Conservation (phyloP, 2,888 invertebrate species). For the Phyllotreta striolata region DNA sequence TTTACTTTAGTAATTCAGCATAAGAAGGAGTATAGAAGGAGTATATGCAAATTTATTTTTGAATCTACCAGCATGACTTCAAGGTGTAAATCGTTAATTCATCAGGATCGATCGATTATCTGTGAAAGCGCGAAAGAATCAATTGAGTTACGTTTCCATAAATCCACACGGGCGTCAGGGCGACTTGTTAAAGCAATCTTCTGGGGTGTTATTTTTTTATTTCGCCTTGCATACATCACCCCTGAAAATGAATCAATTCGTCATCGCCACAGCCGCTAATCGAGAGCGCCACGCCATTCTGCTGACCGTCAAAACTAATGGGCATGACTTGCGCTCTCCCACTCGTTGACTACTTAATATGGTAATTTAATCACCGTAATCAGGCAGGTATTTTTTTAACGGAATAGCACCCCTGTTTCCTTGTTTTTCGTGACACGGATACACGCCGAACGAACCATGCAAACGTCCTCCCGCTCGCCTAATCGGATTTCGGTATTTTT, state of each 20-base stretch:
- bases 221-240: neutral
- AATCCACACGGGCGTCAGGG: too few species aligned
- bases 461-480: constrained; percentile 9
- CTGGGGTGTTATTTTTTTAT: too few species aligned
- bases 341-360: constrained; percentile 24
- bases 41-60: too few species aligned
- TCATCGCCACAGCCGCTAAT: constrained; percentile 11
- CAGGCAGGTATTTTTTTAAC: constrained; percentile 23
- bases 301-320: constrained; percentile 23
- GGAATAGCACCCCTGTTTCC: constrained; percentile 32
- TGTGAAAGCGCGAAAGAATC: too few species aligned
- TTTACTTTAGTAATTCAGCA: too few species aligned
- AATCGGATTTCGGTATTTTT: too few species aligned
- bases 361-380: constrained; percentile 34
- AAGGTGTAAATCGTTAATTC: too few species aligned
- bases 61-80: too few species aligned
- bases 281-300: constrained; percentile 13
- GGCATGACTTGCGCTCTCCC: constrained; percentile 26
- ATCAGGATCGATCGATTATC: too few species aligned
- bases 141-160: too few species aligned
- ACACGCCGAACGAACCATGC: constrained; percentile 20
- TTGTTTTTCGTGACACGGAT: constrained; percentile 29
- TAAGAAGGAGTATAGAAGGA: too few species aligned
- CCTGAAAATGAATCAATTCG: constrained; percentile 10
- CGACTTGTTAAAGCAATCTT: too few species aligned